Evolutionary conservation across 1,140 invertebrate species (phyloP).

Genomic region (Platorchestia sp.): DNA sequence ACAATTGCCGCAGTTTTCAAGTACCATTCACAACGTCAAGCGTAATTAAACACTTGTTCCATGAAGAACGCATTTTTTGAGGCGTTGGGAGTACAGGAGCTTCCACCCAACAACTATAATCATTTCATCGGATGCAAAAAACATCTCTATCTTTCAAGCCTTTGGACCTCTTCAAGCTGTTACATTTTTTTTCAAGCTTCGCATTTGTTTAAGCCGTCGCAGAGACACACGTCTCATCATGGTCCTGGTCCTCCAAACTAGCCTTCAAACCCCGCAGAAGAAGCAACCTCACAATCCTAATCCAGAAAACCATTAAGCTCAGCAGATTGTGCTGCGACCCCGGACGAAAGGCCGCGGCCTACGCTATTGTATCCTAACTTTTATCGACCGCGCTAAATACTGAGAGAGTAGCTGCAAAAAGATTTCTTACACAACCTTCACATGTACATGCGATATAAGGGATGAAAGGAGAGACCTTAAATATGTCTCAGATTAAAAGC

Average conservation of each 20-base stretch:
- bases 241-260: no score
- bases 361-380: neutral
- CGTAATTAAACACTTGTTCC: no score
- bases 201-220: no score
- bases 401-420: constrained; percentile 37
- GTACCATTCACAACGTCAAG: no score
- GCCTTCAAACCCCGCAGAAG: neutral
- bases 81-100: neutral
- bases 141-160: neutral
- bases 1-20: no score
- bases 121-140: neutral
- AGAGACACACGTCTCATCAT: no score
- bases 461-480: constrained; percentile 7
- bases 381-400: neutral
- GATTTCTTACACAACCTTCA: constrained; percentile 32
- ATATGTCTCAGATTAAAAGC: constrained; percentile 4
- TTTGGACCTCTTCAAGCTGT: neutral
- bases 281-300: neutral
- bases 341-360: neutral
- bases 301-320: neutral
- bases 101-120: neutral
- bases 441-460: constrained; percentile 19
- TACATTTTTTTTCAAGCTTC: neutral
- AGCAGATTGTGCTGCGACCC: neutral
- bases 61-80: no score